These are phyloP conservation scores for Aphidius gifuensis DNA, from an alignment of 1,140 invertebrate genomes.

Conservation along the genomic window DNA sequence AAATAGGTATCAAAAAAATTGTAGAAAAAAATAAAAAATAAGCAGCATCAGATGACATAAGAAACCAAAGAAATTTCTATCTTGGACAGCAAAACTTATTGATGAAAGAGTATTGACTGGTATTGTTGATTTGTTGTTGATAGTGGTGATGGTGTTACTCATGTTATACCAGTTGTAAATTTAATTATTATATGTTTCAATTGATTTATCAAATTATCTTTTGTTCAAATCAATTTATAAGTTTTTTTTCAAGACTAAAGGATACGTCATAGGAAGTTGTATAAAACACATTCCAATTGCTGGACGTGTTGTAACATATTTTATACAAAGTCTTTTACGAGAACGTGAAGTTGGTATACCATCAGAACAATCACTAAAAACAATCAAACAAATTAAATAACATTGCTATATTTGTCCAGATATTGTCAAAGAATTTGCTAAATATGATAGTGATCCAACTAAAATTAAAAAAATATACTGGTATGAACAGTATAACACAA, in stretches of 20 bases:
- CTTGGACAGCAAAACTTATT: slow-evolving; percentile 88
- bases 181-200: not conserved
- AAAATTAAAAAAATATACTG: slow-evolving; percentile 94
- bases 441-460: slow-evolving; percentile 91
- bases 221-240: not conserved
- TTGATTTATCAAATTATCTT: slow-evolving; percentile 22
- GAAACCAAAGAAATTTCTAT: slow-evolving; percentile 41
- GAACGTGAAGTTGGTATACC: slow-evolving; percentile 97
- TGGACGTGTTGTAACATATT: slow-evolving; percentile 98
- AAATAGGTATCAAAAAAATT: too few species aligned
- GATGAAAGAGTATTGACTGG: slow-evolving; percentile 93
- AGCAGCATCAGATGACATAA: too few species aligned
- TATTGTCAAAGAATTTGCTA: slow-evolving; percentile 98
- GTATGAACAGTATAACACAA: slow-evolving; percentile 92
- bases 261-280: slow-evolving; percentile 99
- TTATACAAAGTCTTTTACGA: slow-evolving; percentile 94
- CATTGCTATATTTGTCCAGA: slow-evolving; percentile 98
- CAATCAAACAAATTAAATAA: slow-evolving; percentile 96
- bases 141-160: slow-evolving; percentile 99
- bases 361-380: slow-evolving; percentile 98
- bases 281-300: slow-evolving; percentile 99
- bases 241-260: slow-evolving; percentile 74
- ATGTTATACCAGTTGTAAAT: slow-evolving; percentile 93
- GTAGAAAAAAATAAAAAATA: too few species aligned
- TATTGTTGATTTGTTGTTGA: slow-evolving; percentile 81